These are phyloP conservation scores for Dinomys branickii DNA, from an alignment of 2,113 vertebrate genomes.

Conservation along the genomic window DNA sequence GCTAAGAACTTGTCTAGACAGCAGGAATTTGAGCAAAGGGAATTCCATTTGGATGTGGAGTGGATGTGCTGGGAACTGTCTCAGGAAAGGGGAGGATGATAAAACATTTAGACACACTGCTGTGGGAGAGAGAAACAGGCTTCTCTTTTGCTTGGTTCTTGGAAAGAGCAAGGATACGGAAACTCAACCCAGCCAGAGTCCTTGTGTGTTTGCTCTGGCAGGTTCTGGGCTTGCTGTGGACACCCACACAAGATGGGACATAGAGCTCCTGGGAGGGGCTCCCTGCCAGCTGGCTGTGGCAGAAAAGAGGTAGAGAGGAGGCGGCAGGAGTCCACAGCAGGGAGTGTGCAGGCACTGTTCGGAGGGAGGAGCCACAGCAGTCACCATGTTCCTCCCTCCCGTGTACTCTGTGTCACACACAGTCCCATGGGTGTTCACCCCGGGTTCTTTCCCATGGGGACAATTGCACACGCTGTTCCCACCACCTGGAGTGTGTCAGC, in stretches of 20 bases:
- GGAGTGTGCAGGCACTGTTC: rapidly evolving
- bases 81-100: neutral
- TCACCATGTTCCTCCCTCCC: neutral
- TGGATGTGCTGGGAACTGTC: neutral
- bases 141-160: neutral
- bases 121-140: neutral
- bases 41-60: neutral
- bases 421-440: neutral
- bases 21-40: neutral
- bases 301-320: neutral
- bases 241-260: neutral
- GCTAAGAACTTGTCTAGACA: neutral
- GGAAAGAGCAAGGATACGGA: neutral
- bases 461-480: neutral
- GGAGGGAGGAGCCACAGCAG: neutral
- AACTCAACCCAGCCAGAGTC: neutral
- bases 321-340: neutral
- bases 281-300: neutral
- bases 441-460: neutral
- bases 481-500: neutral
- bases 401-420: rapidly evolving
- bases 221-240: neutral
- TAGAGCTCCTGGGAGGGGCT: neutral
- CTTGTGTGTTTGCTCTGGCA: neutral
- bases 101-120: neutral